These are phyloP conservation scores for Drosophila ohnishii DNA, from an alignment of 1,140 invertebrate species.

Conservation along the genomic window DNA sequence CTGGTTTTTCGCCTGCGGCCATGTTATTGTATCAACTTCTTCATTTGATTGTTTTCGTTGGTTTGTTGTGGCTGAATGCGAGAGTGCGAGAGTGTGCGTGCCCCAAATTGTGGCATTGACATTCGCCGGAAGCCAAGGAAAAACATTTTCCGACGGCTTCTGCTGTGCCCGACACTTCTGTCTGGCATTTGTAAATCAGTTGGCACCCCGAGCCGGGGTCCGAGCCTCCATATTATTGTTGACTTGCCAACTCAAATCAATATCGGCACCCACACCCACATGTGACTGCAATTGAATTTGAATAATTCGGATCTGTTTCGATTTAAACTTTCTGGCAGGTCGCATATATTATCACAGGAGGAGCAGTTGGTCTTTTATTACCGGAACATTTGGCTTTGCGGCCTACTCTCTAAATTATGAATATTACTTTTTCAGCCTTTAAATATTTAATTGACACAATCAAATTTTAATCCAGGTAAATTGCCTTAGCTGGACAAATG, in stretches of 20 bases:
- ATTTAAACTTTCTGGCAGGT: conserved; percentile 34
- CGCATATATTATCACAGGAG: conserved; percentile 1
- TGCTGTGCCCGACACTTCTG: conserved; percentile 46
- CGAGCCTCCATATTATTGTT: conserved; percentile 34
- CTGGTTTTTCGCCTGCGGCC: neutral
- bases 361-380: neutral
- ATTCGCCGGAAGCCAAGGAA: conserved; percentile 77
- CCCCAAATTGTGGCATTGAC: conserved; percentile 77
- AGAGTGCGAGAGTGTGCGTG: conserved; percentile 27
- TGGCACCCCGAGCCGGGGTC: conserved; percentile 23
- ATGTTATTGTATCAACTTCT: conserved; percentile 55
- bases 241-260: conserved; percentile 48
- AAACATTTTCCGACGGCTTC: conserved; percentile 75
- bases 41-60: conserved; percentile 41
- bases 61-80: conserved; percentile 17
- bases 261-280: conserved; percentile 20
- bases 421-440: neutral
- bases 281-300: conserved; percentile 28
- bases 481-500: conserved; percentile 5
- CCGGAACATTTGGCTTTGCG: too few relatives aligned
- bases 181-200: conserved; percentile 59
- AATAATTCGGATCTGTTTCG: conserved; percentile 21
- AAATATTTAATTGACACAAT: conserved; percentile 28
- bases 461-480: conserved; percentile 1
- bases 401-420: conserved; percentile 5